These are phyloP conservation scores for Nanorana parkeri DNA, from an alignment of 2,113 vertebrate species.

Conservation along the genomic window DNA sequence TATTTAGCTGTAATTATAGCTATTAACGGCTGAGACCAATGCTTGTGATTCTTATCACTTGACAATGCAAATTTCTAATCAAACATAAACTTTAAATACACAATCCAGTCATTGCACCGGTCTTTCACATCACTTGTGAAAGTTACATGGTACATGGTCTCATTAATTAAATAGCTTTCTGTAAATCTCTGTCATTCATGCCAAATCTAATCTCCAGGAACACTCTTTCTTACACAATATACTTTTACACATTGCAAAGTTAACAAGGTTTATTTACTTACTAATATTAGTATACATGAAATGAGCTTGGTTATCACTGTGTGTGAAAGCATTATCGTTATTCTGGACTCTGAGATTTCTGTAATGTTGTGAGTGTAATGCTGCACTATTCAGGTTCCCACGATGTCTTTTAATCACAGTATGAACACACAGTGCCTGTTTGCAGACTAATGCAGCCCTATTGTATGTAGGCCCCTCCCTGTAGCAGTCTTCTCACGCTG, in stretches of 20 bases:
- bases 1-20: too few relatives aligned
- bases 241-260: neutral
- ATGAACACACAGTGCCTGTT: conserved; percentile 2
- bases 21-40: too few relatives aligned
- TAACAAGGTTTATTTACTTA: neutral
- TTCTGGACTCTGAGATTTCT: neutral
- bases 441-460: conserved; percentile 8
- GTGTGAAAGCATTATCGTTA: neutral
- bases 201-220: neutral
- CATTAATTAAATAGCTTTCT: neutral
- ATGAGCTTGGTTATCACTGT: neutral
- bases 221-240: too few relatives aligned
- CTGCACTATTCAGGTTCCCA: conserved; percentile 12
- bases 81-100: too few relatives aligned
- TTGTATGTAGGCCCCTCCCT: conserved; percentile 5
- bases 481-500: conserved; percentile 24
- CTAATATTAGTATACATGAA: neutral
- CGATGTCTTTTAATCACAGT: conserved; percentile 16
- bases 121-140: too few relatives aligned
- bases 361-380: neutral
- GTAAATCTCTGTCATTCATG: conserved; percentile 1
- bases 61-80: too few relatives aligned
- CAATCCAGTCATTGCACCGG: too few relatives aligned
- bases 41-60: too few relatives aligned
- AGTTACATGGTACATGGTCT: too few relatives aligned